Percentiles rank a stretch among this genome's conserved stretches.
Evolutionary conservation across 1,140 invertebrate species (phyloP).

Genomic region (Zaprionus capensis): DNA sequence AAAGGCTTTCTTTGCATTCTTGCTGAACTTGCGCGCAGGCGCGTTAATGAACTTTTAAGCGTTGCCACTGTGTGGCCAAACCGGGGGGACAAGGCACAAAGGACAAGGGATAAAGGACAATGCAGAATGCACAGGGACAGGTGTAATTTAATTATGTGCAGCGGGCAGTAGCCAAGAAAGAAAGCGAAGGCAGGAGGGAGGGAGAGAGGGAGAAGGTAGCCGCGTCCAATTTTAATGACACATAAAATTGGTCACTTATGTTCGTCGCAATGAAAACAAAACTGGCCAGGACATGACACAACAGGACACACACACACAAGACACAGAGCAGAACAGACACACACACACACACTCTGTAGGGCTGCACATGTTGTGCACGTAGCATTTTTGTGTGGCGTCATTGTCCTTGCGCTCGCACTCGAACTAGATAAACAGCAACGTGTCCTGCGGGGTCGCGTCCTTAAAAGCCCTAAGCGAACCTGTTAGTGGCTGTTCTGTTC

Average conservation of each 20-base stretch:
- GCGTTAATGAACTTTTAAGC: constrained; percentile 81
- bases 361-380: constrained; percentile 63
- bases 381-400: constrained; percentile 71
- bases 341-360: constrained; percentile 20
- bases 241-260: constrained; percentile 83
- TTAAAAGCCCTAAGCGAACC: constrained; percentile 77
- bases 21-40: constrained; percentile 46
- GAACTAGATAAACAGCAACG: constrained; percentile 46
- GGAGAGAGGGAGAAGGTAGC: constrained; percentile 40
- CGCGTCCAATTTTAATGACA: constrained; percentile 81
- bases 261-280: constrained; percentile 78
- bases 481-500: constrained; percentile 43
- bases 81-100: not conserved
- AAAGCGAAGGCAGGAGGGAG: not conserved
- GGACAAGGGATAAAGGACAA: constrained; percentile 45
- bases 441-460: constrained; percentile 53
- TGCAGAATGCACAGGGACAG: constrained; percentile 54
- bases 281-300: constrained; percentile 77
- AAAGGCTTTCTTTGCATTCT: constrained; percentile 15
- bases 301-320: constrained; percentile 32
- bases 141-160: constrained; percentile 81
- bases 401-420: constrained; percentile 55
- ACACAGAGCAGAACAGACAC: not conserved
- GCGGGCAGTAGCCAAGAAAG: constrained; percentile 16
- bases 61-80: constrained; percentile 45